phyloP scores from a whole-genome alignment of 2,888 invertebrate genomes.

The Itoplectis maculator region DNA sequence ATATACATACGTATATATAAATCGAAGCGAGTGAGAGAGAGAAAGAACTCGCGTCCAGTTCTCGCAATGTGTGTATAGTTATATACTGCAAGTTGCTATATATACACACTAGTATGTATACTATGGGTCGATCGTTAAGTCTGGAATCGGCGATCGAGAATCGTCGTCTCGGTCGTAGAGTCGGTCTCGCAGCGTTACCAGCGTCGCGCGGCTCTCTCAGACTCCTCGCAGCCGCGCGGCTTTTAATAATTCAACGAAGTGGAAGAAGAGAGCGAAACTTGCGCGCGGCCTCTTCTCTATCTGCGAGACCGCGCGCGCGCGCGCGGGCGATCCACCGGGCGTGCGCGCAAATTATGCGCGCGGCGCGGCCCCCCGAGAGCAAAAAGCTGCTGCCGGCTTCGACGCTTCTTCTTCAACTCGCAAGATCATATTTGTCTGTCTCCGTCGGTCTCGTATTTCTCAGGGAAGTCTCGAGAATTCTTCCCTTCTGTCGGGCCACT shows the following conservation, averaged over 20 bases:
- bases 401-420: conserved; percentile 46
- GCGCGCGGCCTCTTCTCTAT: conserved; percentile 53
- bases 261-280: conserved; percentile 63
- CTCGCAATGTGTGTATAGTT: conserved; percentile 26
- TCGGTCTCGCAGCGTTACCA: conserved; percentile 37
- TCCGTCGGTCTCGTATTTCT: conserved; percentile 59
- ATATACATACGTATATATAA: conserved; percentile 11
- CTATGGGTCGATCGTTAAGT: conserved; percentile 67
- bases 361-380: conserved; percentile 32
- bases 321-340: conserved; percentile 37
- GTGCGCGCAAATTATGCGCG: conserved; percentile 66
- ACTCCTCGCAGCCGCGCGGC: conserved; percentile 58
- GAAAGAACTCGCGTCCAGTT: conserved; percentile 13
- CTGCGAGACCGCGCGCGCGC: conserved; percentile 41
- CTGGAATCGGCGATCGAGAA: conserved; percentile 60
- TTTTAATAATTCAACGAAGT: conserved; percentile 77
- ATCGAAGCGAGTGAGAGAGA: neutral
- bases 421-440: conserved; percentile 63
- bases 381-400: conserved; percentile 57
- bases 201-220: conserved; percentile 36
- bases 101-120: conserved; percentile 45
- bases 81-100: conserved; percentile 11
- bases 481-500: conserved; percentile 31
- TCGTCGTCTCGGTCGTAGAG: conserved; percentile 37
- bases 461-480: conserved; percentile 50